Conservation (phyloP, 2,113 vertebrate species). For the Merops nubicus region DNA sequence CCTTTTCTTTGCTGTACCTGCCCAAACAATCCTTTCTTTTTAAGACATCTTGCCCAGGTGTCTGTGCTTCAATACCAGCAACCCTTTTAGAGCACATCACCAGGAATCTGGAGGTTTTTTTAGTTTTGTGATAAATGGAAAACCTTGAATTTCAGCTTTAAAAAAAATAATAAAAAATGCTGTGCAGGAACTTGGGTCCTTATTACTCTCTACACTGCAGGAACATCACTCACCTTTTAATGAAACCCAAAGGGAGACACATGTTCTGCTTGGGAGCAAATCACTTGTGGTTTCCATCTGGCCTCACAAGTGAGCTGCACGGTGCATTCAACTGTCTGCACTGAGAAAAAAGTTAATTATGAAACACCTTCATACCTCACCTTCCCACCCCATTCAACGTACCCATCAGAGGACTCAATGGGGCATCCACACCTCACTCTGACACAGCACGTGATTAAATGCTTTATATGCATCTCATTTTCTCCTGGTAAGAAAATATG, state of each 20-base stretch:
- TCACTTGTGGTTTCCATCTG: slow-evolving; percentile 1
- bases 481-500: neutral
- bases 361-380: neutral
- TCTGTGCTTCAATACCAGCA: neutral
- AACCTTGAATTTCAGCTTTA: neutral
- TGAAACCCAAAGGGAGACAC: neutral
- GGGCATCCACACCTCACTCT: neutral
- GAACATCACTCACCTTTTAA: slow-evolving; percentile 2
- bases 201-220: neutral
- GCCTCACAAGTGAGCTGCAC: neutral
- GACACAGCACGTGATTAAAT: neutral
- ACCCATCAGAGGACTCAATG: neutral
- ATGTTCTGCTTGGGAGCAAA: neutral
- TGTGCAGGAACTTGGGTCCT: neutral
- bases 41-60: neutral
- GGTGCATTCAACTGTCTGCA: neutral
- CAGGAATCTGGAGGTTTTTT: neutral
- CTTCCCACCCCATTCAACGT: neutral
- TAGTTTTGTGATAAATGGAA: neutral
- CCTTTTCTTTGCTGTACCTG: neutral
- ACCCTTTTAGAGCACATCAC: neutral
- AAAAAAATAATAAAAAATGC: neutral
- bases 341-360: neutral
- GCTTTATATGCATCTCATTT: neutral
- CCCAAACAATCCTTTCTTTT: neutral